phyloP scores from a whole-genome alignment of 2,888 invertebrate genomes.

The Ceriagrion tenellum region DNA sequence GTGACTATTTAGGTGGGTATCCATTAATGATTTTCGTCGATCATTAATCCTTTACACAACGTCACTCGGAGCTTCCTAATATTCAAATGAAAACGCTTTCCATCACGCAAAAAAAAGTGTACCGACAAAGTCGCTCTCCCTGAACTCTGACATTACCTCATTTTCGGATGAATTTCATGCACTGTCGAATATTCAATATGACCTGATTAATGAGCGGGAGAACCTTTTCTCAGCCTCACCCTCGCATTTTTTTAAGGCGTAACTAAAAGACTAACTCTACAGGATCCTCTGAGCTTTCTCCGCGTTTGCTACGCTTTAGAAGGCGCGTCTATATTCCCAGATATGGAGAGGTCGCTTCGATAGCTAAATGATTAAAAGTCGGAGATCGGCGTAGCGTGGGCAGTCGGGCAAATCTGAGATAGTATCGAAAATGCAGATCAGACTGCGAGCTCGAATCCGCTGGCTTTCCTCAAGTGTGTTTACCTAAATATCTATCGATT shows the following conservation, averaged over 20 bases:
- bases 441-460: no score
- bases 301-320: background rate
- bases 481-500: no score
- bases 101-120: background rate
- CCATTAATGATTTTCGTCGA: background rate
- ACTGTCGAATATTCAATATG: conserved; percentile 30
- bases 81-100: conserved; percentile 24
- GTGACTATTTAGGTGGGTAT: background rate
- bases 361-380: no score
- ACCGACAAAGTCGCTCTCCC: background rate
- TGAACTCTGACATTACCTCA: conserved; percentile 29
- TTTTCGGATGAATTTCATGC: background rate
- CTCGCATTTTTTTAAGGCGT: background rate
- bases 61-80: background rate
- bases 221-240: background rate
- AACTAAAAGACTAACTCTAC: background rate
- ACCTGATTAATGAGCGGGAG: conserved; percentile 10
- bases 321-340: background rate
- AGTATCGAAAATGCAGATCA: no score
- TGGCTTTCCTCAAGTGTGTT: no score
- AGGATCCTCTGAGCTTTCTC: conserved; percentile 22
- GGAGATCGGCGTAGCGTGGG: background rate
- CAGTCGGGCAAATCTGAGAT: background rate
- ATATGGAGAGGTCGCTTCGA: background rate
- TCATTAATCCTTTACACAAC: background rate